Base-by-base conservation (phyloP, 2,797 vertebrate genomes). In the Hylomyscus alleni region DNA sequence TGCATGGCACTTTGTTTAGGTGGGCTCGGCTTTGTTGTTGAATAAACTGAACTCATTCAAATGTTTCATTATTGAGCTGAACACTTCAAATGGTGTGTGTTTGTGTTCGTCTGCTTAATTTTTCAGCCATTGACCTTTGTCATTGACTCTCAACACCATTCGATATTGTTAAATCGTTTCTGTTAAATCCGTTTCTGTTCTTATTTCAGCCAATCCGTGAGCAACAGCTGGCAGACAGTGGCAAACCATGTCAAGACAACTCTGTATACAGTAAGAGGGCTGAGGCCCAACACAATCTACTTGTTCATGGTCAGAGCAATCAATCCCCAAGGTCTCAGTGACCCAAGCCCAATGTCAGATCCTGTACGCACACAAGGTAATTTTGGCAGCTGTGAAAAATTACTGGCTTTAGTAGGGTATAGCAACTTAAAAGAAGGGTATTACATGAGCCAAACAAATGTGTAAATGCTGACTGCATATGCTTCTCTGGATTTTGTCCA, bases 191-290 rank as follows among this genome's bases (percentile, higher is more conserved):
- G 93, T 93, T 52, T 97, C 85, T 87, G 87, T 75, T 96, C 5
- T 60, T 37, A 0, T 98, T 99, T 97, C 98, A 99, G 99, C 98
- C 99, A 99, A 91, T 99, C 99, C 0, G 99, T 99, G 98, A 99
- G 99, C 99, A 99, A 99, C 97, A 99, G 99, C 97, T 99, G 99
- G 99, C 99, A 99, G 96, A 99, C 99, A 0, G 99, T 99, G 72
- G 99, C 99, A 15, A 99, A 99, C 97, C 99, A 99, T 0, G 99
- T 99, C 94, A 99, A 99, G 98, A 99, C 98, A 85, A 99, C 99
- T 0, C 99, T 99, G 97, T 99, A 98, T 93, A 99, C 99, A 0
- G 99, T 99, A 78, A 99, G 99, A 97, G 99, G 99, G 90, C 98
- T 99, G 34, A 99, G 99, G 44, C 99, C 99, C 82, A 99, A 99